Evolutionary conservation across 2,113 vertebrate species (phyloP).

Genomic region (Leptobrachium ailaonicum): DNA sequence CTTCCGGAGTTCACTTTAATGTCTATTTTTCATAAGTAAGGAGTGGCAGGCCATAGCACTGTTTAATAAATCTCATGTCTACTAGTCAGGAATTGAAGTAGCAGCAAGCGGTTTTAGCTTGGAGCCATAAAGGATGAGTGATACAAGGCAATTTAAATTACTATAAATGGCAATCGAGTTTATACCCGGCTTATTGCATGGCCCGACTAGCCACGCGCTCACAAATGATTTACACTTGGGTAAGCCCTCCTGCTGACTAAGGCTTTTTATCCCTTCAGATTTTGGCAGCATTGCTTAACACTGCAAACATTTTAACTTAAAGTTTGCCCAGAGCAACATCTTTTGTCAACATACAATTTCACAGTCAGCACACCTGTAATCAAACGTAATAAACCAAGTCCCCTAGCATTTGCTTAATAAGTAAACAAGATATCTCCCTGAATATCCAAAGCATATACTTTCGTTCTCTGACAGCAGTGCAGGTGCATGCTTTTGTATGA

Average conservation of each 20-base stretch:
- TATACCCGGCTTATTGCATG: slow-evolving; percentile 20
- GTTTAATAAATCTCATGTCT: slow-evolving; percentile 11
- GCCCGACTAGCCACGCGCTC: slow-evolving; percentile 20
- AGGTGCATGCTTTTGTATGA: not conserved
- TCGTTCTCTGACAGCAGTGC: not conserved
- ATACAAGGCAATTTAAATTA: slow-evolving; percentile 32
- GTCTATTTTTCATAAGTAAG: no score
- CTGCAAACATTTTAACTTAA: slow-evolving; percentile 40
- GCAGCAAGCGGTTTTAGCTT: slow-evolving; percentile 6
- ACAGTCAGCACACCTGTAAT: slow-evolving; percentile 36
- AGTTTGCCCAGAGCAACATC: slow-evolving; percentile 30
- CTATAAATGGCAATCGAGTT: slow-evolving; percentile 26
- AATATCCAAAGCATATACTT: not conserved
- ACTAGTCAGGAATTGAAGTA: not conserved
- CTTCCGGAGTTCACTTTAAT: no score
- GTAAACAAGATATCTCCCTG: slow-evolving; percentile 9
- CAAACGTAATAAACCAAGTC: not conserved
- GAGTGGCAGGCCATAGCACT: not conserved
- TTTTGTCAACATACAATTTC: slow-evolving; percentile 37
- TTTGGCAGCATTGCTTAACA: slow-evolving; percentile 20
- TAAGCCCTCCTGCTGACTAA: slow-evolving; percentile 38
- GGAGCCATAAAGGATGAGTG: slow-evolving; percentile 5
- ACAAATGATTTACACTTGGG: slow-evolving; percentile 43
- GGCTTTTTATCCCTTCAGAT: slow-evolving; percentile 24
- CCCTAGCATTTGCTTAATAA: slow-evolving; percentile 29